Percentiles rank a stretch among this genome's conserved stretches.
These are phyloP conservation scores for Pangasius larnaudii DNA, from an alignment of 2,797 vertebrate species.

Conservation along the genomic window DNA sequence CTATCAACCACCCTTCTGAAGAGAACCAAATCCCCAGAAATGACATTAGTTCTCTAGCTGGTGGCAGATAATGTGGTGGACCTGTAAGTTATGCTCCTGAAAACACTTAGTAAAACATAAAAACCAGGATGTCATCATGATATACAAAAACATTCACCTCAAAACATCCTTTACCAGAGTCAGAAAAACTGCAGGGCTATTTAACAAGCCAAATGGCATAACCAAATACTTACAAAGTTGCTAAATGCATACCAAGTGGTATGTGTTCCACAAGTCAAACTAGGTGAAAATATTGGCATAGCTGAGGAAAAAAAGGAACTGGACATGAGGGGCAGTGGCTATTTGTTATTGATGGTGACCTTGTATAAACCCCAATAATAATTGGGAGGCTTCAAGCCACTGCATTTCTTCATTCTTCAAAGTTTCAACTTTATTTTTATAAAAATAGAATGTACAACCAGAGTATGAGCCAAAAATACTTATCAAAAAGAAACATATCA, in stretches of 20 bases:
- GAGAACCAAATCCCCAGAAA: neutral
- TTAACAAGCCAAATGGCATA: neutral
- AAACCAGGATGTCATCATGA: too few relatives aligned
- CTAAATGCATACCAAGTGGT: too few relatives aligned
- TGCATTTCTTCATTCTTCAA: neutral
- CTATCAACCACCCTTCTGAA: neutral
- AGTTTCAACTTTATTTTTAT: too few relatives aligned
- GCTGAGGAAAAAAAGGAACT: neutral
- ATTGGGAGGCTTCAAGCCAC: neutral
- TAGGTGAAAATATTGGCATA: too few relatives aligned
- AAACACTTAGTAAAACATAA: neutral
- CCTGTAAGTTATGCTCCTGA: neutral
- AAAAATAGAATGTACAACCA: neutral
- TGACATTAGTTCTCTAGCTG: neutral
- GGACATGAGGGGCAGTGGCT: neutral
- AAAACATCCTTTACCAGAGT: neutral
- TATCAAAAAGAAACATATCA: neutral
- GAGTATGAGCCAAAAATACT: too few relatives aligned
- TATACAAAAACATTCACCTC: neutral
- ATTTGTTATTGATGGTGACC: neutral
- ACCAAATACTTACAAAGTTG: neutral
- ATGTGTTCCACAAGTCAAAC: too few relatives aligned
- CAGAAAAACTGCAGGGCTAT: neutral
- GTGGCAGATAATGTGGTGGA: too few relatives aligned
- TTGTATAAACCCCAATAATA: neutral